Evolutionary conservation across 2,888 invertebrate genomes (phyloP), one percentile per base, ranked within the genome.

Genomic region (Tipula vernalis): DNA sequence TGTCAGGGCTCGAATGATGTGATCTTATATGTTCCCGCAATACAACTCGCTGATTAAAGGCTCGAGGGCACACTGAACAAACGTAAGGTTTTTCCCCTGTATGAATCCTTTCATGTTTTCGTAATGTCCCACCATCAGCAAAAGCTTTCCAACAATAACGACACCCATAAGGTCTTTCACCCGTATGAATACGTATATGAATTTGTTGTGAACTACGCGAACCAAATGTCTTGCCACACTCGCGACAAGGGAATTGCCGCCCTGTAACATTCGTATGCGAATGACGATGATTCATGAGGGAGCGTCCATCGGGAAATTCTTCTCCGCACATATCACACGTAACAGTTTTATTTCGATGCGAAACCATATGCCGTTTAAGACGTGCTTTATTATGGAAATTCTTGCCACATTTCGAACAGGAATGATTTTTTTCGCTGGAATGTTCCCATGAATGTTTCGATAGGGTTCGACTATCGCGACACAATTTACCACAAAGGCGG

Each of bases 81-180:
- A 96, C 96, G 90, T 97, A 97, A 0, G 97, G 97, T 90, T 97
- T 97, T 90, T 96, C 96, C 36, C 95, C 96, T 0, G 97, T 97
- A 89, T 97, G 97, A 89, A 97, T 97, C 10, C 97, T 93, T 90
- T 97, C 97, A 90, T 97, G 97, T 90, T 97, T 97, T 44, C 97
- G 92, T 84, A 97, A 91, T 1, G 97, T 97, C 36, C 97, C 97
- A 57, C 97, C 97, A 90, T 97, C 97, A 0, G 97, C 97, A 90
- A 97, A 97, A 0, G 96, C 96, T 90, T 97, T 97, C 96, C 96
- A 96, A 90, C 97, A 97, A 91, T 95, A 97, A 10, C 96, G 93
- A 90, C 97, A 97, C 0, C 96, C 96, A 89, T 97, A 97, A 0
- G 96, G 97, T 57, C 96, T 92, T 90, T 97, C 97, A 3, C 91